Evolutionary conservation across 2,113 vertebrate genomes (phyloP).

Genomic region (Parus major): DNA sequence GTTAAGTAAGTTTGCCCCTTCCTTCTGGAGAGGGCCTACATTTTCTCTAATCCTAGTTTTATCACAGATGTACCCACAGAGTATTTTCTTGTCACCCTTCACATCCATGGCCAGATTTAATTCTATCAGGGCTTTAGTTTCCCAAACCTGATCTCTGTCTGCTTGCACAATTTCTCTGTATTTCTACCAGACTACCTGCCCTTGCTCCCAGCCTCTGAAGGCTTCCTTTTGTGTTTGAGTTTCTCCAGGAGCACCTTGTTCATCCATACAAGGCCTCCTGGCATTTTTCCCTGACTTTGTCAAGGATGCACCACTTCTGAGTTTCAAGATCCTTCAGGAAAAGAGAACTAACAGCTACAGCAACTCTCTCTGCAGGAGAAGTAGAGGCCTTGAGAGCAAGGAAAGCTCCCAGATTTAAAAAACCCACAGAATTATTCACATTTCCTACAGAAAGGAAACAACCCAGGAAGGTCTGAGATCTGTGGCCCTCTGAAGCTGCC

Average conservation of each 20-base stretch:
- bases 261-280: background rate
- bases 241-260: background rate
- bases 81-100: background rate
- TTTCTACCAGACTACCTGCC: background rate
- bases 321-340: background rate
- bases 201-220: background rate
- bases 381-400: background rate
- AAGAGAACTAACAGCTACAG: background rate
- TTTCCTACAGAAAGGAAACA: background rate
- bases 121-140: background rate
- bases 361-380: background rate
- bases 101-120: background rate
- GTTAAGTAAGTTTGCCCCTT: background rate
- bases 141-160: background rate
- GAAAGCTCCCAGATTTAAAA: background rate
- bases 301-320: background rate
- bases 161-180: background rate
- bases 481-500: background rate
- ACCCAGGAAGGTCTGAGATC: background rate
- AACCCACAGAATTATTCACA: background rate
- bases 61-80: background rate
- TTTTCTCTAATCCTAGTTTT: background rate
- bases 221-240: background rate
- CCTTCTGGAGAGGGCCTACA: background rate
- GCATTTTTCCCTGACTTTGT: background rate